Evolutionary conservation across 2,113 vertebrate genomes (phyloP), one percentile per base, ranked within the genome.

Genomic region (Sciurus niger): DNA sequence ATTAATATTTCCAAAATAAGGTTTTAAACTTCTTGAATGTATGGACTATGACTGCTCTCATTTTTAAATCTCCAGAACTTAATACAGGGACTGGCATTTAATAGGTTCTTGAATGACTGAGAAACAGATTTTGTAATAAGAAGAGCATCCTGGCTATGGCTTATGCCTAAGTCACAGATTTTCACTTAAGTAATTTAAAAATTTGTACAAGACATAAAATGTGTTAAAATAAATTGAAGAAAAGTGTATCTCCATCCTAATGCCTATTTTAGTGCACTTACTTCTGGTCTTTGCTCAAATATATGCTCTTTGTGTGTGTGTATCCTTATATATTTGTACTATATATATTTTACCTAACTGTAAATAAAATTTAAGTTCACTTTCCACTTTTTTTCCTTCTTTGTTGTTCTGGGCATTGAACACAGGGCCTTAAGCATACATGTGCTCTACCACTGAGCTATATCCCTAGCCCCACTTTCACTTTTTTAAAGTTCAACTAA

Each of bases 151-250:
- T 65, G 40, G 16, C 18, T 90, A 87, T 8, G 70, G 74, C 12
- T 94, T 46, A 86, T 68, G 55, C 25, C 73, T 82, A 76, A 60
- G 20, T 60, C 63, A 46, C n/a, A 92, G 78, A 76, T 67, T 89
- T 85, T 76, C 37, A 92, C 16, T 53, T 84, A 73, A n/a, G 51
- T 70, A 79, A 16, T 37, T 95, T 95, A 70, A 84, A 72, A 80
- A n/a, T 67, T 17, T 43, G 25, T 43, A 86, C 24, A 84, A 88
- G 85, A 55, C 25, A 85, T 43, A 37, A 40, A 84, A 34, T 72
- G 40, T 25, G 76, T 77, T 76, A 86, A 92, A 58, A 28, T 18
- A 91, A 80, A 93, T 48, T 90, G 89, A 93, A 96, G 65, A 84
- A 94, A 63, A 65, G 22, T n/a, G 25, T n/a, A 78, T 73, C 60